Base-by-base conservation (phyloP, 2,797 vertebrate species). In the Nannoperca australis region DNA sequence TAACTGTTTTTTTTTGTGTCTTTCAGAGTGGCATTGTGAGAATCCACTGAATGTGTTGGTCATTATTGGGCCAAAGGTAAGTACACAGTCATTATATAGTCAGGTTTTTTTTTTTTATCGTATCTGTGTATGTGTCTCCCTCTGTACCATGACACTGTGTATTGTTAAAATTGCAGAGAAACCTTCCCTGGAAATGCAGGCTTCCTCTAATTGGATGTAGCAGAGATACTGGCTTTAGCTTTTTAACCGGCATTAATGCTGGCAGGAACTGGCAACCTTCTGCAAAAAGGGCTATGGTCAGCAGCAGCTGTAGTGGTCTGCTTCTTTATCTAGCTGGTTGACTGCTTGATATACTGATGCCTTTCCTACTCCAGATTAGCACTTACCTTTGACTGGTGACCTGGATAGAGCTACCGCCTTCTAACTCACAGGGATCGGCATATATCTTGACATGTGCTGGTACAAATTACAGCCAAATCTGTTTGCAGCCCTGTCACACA, bases 61-160 rank as follows among this genome's bases (percentile, higher is more conserved):
- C 71, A 97, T 99, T 47, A 96, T 98, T 20, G 98, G 98, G 24
- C 97, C 97, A 1, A 95, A 95, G 87, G 98, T 99, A 89, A 96
- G 96, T 88, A 51, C 36, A 70, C 49, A 62, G 18, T 61, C 49
- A 58, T 50, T 51, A 40, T 59, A 17, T 4, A 44, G 30, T 42
- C 54, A 61, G 53, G 1, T 24, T 27, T 34, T 51, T 70, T 44
- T 73, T 47, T 27, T n/a, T n/a, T n/a, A 58, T n/a, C 45, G 44
- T 38, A 47, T 32, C 17, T 50, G 68, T n/a, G 36, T 71, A 51
- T 72, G 56, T 74, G 20, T 73, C 32, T 53, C 11, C 12, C 51
- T 67, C 32, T 70, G 30, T 50, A 27, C 66, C 11, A 10, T 54
- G 65, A 54, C 34, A 70, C 2, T 69, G 1, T 79, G 53, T 78